Conservation (phyloP, 1,140 invertebrate genomes). For the Drosophila bocqueti region DNA sequence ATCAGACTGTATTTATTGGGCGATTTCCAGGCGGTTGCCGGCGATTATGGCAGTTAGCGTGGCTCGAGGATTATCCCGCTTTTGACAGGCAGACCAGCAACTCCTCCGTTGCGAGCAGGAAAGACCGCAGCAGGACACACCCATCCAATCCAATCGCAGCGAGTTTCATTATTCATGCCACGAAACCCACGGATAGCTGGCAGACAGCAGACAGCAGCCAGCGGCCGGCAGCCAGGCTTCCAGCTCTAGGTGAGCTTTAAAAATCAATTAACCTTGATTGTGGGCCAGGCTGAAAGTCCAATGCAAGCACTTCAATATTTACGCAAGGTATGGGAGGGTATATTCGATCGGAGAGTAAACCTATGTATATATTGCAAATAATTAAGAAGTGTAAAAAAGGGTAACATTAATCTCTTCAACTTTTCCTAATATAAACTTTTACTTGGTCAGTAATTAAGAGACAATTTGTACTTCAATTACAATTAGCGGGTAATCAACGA, state of each 20-base stretch:
- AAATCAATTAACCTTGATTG: slow-evolving; percentile 85
- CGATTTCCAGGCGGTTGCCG: slow-evolving; percentile 38
- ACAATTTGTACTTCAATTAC: slow-evolving; percentile 4
- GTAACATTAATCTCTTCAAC: neutral
- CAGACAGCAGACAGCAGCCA: slow-evolving; percentile 25
- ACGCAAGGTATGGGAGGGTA: slow-evolving; percentile 1
- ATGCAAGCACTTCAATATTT: slow-evolving; percentile 30
- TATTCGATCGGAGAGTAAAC: neutral
- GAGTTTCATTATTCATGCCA: slow-evolving; percentile 76
- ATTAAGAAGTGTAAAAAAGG: neutral
- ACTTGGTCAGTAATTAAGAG: neutral
- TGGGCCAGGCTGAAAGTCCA: slow-evolving; percentile 48
- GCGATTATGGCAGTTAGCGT: slow-evolving; percentile 80
- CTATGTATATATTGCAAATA: neutral
- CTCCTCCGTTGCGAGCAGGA: neutral
- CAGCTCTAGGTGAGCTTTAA: slow-evolving; percentile 62
- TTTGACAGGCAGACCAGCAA: slow-evolving; percentile 63
- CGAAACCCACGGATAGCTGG: slow-evolving; percentile 16
- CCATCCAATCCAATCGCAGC: slow-evolving; percentile 46
- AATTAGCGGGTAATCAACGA: neutral
- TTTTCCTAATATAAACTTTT: neutral
- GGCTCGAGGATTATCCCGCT: slow-evolving; percentile 69
- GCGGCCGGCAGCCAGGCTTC: slow-evolving; percentile 2
- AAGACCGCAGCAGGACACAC: slow-evolving; percentile 4
- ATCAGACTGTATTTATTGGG: slow-evolving; percentile 51